Percentiles rank a stretch among this genome's conserved stretches.
Conservation (phyloP, 2,797 vertebrate species). For the Silurus lanzhouensis region DNA sequence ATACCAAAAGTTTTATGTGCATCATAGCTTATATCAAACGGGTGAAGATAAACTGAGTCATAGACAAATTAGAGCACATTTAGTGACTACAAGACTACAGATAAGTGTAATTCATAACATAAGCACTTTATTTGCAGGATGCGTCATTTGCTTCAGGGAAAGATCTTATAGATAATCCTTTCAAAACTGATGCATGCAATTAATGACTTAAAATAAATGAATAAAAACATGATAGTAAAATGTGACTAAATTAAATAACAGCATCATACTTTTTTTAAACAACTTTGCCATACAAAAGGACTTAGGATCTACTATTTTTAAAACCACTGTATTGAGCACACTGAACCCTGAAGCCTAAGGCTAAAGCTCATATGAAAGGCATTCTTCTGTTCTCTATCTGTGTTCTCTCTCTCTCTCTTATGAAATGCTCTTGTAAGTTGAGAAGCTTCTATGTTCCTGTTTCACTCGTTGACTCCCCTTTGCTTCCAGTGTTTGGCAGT, state of each 20-base stretch:
- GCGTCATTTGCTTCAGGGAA: slow-evolving; percentile 17
- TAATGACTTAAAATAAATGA: slow-evolving; percentile 36
- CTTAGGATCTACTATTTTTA: slow-evolving; percentile 49
- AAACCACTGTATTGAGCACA: slow-evolving; percentile 41
- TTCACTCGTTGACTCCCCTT: slow-evolving; percentile 6
- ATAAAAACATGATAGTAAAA: slow-evolving; percentile 18
- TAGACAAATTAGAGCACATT: slow-evolving; percentile 29
- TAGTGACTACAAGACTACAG: slow-evolving; percentile 4
- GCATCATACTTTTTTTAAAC: slow-evolving; percentile 41
- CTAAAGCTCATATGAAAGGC: slow-evolving; percentile 44
- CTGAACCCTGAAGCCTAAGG: slow-evolving; percentile 43
- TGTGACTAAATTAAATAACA: slow-evolving; percentile 52
- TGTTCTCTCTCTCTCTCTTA: slow-evolving; percentile 42
- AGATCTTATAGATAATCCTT: slow-evolving; percentile 9
- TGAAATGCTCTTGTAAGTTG: slow-evolving; percentile 31
- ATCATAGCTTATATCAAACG: slow-evolving; percentile 10
- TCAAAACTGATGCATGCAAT: slow-evolving; percentile 12
- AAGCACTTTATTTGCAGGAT: neutral
- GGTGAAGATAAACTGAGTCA: slow-evolving; percentile 12
- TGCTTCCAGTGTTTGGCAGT: slow-evolving; percentile 6
- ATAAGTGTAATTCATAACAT: slow-evolving; percentile 33
- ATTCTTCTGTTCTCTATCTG: slow-evolving; percentile 50
- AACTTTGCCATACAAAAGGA: slow-evolving; percentile 53
- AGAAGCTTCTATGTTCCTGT: slow-evolving; percentile 37
- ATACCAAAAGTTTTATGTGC: neutral